These are phyloP conservation scores for Scomber colias DNA, from an alignment of 2,113 vertebrate genomes.

Conservation along the genomic window DNA sequence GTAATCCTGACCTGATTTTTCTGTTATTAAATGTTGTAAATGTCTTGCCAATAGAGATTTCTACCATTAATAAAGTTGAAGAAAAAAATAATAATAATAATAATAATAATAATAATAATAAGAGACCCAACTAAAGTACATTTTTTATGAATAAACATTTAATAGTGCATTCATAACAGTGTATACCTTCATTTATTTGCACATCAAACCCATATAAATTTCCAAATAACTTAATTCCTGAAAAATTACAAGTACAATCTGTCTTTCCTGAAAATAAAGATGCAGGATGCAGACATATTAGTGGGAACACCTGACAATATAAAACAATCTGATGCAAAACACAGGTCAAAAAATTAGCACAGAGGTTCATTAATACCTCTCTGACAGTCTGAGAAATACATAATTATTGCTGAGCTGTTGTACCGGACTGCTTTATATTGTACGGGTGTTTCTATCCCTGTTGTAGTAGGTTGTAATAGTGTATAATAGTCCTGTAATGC, in stretches of 20 bases:
- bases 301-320: conserved; percentile 20
- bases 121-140: neutral
- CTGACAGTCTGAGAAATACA: neutral
- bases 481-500: conserved; percentile 47
- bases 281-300: conserved; percentile 9
- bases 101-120: too few species aligned
- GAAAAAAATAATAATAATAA: neutral
- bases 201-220: conserved; percentile 60
- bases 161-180: conserved; percentile 60
- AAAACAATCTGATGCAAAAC: conserved; percentile 6
- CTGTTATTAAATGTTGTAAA: neutral
- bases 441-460: neutral
- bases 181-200: conserved; percentile 51
- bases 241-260: conserved; percentile 42
- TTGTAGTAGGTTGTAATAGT: conserved; percentile 10
- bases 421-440: conserved; percentile 21
- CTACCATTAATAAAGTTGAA: neutral
- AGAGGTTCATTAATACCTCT: too few species aligned
- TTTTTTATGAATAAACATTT: conserved; percentile 62
- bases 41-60: neutral
- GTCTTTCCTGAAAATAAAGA: conserved; percentile 28
- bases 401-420: neutral
- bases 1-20: neutral
- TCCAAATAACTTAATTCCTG: conserved; percentile 66
- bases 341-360: neutral